Conservation (phyloP, 2,113 vertebrate genomes). For the Alligator mississippiensis region DNA sequence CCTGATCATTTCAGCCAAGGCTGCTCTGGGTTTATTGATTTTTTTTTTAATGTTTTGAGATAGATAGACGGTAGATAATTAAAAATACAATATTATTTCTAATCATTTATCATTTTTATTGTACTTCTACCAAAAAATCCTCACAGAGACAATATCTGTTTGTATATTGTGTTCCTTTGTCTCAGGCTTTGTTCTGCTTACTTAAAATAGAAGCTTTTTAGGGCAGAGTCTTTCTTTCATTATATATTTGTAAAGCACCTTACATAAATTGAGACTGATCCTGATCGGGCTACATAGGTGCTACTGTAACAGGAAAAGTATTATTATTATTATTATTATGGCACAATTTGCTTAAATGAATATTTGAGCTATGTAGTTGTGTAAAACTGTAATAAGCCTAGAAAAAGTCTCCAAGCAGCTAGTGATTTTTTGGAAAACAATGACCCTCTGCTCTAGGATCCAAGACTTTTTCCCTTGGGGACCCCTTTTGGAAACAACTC, state of each 20-base stretch:
- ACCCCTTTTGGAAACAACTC: not conserved
- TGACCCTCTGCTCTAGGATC: not conserved
- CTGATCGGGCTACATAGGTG: not conserved
- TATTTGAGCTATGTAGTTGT: not conserved
- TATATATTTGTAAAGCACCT: not conserved
- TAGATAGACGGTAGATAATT: not conserved
- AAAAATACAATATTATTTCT: not conserved
- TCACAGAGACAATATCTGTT: not conserved
- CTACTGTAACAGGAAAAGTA: not conserved
- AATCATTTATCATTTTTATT: not conserved
- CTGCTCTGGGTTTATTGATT: not conserved
- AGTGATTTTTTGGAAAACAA: not conserved
- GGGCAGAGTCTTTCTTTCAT: not conserved
- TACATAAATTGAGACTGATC: not conserved
- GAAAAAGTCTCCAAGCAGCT: not conserved
- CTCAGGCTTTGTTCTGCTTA: fast-evolving
- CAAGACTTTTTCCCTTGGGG: not conserved
- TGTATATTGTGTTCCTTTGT: not conserved
- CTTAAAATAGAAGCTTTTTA: not conserved
- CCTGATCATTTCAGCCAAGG: not conserved
- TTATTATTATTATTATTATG: too few species aligned
- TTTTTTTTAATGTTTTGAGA: not conserved
- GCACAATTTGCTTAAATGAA: not conserved
- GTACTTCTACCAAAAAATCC: not conserved
- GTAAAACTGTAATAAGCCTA: not conserved